A percentile compares a stretch with the other conserved stretches of the same genome.
Conservation (phyloP, 2,113 vertebrate species). For the Perca fluviatilis region DNA sequence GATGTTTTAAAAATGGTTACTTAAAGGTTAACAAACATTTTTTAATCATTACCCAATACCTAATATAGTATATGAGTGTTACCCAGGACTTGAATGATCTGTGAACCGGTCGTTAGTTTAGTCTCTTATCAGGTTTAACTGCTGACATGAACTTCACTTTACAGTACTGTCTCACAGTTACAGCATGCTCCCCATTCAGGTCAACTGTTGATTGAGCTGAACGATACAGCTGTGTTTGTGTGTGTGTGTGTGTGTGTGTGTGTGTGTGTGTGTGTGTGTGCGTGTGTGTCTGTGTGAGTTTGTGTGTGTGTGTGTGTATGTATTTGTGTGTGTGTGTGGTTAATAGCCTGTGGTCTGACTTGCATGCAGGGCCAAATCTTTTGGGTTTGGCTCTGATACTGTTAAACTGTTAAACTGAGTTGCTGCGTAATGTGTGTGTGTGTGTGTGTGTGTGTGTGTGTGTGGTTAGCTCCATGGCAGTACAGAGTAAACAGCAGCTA, state of each 20-base stretch:
- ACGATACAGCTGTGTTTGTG: slow-evolving; percentile 33
- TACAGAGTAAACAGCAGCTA: slow-evolving; percentile 75
- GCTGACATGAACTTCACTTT: slow-evolving; percentile 41
- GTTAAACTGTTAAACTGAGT: slow-evolving; percentile 62
- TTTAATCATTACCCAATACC: too few relatives aligned
- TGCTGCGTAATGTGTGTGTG: slow-evolving; percentile 45
- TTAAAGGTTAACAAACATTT: too few relatives aligned
- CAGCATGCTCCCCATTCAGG: slow-evolving; percentile 44
- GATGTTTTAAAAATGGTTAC: too few relatives aligned
- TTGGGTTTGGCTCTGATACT: slow-evolving; percentile 71
- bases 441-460: slow-evolving; percentile 7
- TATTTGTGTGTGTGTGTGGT: slow-evolving; percentile 36
- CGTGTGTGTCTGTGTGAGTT: slow-evolving; percentile 25
- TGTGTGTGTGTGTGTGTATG: slow-evolving; percentile 30
- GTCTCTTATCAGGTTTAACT: slow-evolving; percentile 34
- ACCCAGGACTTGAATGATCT: slow-evolving; percentile 6
- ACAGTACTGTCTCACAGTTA: slow-evolving; percentile 28
- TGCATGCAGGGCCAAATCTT: slow-evolving; percentile 58
- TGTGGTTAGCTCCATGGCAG: slow-evolving; percentile 61
- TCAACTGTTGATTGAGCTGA: slow-evolving; percentile 30
- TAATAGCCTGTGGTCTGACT: slow-evolving; percentile 66
- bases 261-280: slow-evolving; percentile 42
- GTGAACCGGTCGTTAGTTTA: not conserved
- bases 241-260: slow-evolving; percentile 31
- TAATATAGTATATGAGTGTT: too few relatives aligned